Evolutionary conservation across 2,888 invertebrate genomes (phyloP), one percentile per base, ranked within the genome.

Genomic region (Drosophila limbata): DNA sequence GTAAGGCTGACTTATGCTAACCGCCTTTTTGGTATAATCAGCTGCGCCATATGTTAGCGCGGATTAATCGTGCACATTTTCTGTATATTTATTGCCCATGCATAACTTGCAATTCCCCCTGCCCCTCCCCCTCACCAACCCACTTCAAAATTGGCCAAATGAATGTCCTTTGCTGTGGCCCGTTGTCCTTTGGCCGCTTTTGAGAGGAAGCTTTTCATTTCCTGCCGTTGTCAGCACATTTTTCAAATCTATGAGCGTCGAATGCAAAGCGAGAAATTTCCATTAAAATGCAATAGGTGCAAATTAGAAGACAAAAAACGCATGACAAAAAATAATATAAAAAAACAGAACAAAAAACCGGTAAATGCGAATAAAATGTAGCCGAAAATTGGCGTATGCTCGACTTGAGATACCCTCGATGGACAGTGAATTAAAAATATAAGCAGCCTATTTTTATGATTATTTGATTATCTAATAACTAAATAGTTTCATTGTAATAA

Each of bases 191-290:
- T 47, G 50, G 50, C 33, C 40, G 55, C 45, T 44, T 47, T 55
- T 25, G 25, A 67, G 79, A 70, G 90, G 90, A 89, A 79, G 86
- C 84, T 68, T 85, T 88, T 91, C 91, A 91, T 91, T 91, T 91
- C 91, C 91, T 84, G 56, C 63, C 62, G 68, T 88, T 91, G 91
- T 91, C 91, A 81, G 75, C 86, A 80, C 87, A 80, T 86, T 91
- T 90, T 79, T 87, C 56, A 69, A 90, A 91, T 90, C 81, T 90
- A 91, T 90, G 90, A 74, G 82, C 73, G 72, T 73, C 77, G 77
- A 81, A 88, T 88, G 81, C 85, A 89, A 87, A 86, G 69, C 68
- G 65, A 74, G 62, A 73, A 87, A 88, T 79, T 79, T 73, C 85
- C 84, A 88, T 88, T 84, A 85, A 84, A 84, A 76, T 66, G 84